These are phyloP conservation scores for Nesogale talazaci DNA, from an alignment of 2,113 vertebrate genomes.

Conservation along the genomic window DNA sequence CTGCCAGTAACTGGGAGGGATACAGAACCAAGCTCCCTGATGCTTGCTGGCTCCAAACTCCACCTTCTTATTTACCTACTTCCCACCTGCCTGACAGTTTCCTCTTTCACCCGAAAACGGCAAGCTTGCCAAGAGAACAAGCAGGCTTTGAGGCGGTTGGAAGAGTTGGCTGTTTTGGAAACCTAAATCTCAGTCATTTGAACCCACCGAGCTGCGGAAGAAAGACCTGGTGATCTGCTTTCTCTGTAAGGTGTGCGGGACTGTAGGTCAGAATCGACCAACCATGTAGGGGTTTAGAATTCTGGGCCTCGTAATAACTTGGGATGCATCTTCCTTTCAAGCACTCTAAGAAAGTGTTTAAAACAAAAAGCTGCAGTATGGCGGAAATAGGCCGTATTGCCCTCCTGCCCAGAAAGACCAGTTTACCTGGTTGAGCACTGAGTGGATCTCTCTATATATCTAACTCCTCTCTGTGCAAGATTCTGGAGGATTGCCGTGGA, in stretches of 20 bases:
- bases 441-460: no score
- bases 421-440: no score
- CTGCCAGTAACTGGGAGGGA: neutral
- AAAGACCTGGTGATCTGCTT: neutral
- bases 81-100: neutral
- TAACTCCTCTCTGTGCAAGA: no score
- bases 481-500: no score
- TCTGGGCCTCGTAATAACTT: neutral
- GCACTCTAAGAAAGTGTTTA: neutral
- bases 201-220: neutral
- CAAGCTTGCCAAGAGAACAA: neutral
- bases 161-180: neutral
- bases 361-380: neutral
- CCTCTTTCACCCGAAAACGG: neutral
- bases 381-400: neutral
- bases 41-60: neutral
- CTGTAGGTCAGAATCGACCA: neutral
- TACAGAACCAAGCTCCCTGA: neutral
- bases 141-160: neutral
- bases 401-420: no score
- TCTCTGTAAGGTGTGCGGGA: neutral
- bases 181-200: neutral
- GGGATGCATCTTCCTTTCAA: neutral
- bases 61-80: neutral
- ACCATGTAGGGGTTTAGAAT: neutral